Conservation (phyloP, 1,140 invertebrate species). For the Rhagoletis zephyria region DNA sequence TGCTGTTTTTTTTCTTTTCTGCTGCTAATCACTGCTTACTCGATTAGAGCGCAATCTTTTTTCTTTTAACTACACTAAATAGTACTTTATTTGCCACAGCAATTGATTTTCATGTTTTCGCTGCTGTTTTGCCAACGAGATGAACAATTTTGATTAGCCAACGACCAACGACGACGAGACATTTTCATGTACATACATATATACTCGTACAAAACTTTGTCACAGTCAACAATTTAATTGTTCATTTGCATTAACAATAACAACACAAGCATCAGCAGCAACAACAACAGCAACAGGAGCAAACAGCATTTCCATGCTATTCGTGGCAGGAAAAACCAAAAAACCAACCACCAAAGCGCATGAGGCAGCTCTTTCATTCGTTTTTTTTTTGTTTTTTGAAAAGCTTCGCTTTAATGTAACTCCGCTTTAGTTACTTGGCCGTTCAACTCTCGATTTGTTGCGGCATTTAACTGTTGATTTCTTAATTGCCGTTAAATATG, state of each 20-base stretch:
- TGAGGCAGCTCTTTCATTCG: not conserved
- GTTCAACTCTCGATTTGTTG: slow-evolving; percentile 48
- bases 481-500: slow-evolving; percentile 43
- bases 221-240: slow-evolving; percentile 44
- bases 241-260: slow-evolving; percentile 18
- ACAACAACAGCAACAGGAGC: not conserved
- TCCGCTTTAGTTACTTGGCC: not conserved
- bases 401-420: not conserved
- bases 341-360: not conserved
- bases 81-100: slow-evolving; percentile 2
- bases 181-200: not conserved
- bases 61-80: not conserved
- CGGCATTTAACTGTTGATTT: slow-evolving; percentile 48
- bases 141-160: slow-evolving; percentile 40
- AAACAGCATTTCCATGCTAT: not conserved
- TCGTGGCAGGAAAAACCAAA: not conserved
- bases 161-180: not conserved
- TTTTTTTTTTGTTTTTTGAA: not conserved
- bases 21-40: too few species aligned
- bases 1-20: too few species aligned
- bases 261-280: not conserved
- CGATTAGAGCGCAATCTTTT: too few species aligned
- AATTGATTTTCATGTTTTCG: not conserved
- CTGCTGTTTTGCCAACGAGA: not conserved
- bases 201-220: not conserved